Percentiles rank a stretch among this genome's conserved stretches.
Evolutionary conservation across 2,888 invertebrate genomes (phyloP).

Genomic region (Monochamus alternatus): DNA sequence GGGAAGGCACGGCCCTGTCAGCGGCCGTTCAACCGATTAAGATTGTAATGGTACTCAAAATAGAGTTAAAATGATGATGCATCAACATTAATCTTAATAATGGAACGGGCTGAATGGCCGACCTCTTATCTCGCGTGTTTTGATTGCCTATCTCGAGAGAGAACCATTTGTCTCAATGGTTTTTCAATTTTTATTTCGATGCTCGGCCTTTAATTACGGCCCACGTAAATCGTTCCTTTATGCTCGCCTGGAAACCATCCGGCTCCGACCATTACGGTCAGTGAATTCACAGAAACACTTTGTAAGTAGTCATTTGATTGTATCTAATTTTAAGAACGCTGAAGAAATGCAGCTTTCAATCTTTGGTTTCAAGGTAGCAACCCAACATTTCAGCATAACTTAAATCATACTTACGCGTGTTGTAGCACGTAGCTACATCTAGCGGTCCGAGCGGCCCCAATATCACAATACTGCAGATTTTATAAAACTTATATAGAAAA

Average conservation of each 20-base stretch:
- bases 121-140: conserved; percentile 41
- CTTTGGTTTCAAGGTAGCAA: no score
- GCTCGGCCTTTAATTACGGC: conserved; percentile 24
- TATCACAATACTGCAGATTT: no score
- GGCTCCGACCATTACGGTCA: background rate
- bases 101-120: conserved; percentile 36
- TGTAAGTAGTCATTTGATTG: background rate
- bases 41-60: conserved; percentile 38
- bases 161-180: conserved; percentile 37
- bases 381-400: no score
- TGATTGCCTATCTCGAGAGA: conserved; percentile 41
- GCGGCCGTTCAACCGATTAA: conserved; percentile 19
- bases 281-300: conserved; percentile 24
- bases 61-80: conserved; percentile 42
- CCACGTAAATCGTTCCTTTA: conserved; percentile 20
- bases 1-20: conserved; percentile 13
- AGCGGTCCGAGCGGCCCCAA: no score
- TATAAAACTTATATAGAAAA: no score
- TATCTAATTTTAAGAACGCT: background rate
- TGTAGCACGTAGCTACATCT: no score
- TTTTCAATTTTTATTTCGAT: conserved; percentile 37
- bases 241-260: background rate
- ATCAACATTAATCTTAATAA: conserved; percentile 45
- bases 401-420: no score
- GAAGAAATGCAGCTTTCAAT: no score